Evolutionary conservation across 2,888 invertebrate species (phyloP).

Genomic region (Ryuthela nishihirai): DNA sequence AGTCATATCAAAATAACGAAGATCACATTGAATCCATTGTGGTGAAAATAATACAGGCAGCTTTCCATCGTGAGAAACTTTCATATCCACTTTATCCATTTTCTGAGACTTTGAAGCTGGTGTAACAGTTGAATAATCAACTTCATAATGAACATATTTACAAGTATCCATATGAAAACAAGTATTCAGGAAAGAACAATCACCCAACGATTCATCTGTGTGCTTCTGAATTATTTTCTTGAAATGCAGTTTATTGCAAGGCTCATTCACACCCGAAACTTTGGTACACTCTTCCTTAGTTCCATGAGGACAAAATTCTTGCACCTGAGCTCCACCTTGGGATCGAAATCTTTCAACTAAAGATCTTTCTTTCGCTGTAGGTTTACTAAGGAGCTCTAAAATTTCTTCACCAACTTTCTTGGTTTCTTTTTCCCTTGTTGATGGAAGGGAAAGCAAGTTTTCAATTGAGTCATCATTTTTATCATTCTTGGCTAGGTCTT

Average conservation of each 20-base stretch:
- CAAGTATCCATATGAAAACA: conserved; percentile 99
- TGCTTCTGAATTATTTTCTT: conserved; percentile 94
- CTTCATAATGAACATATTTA: conserved; percentile 96
- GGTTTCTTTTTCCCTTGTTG: conserved; percentile 90
- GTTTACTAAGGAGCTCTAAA: conserved; percentile 84
- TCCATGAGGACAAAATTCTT: conserved; percentile 94
- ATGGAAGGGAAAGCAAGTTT: conserved; percentile 84
- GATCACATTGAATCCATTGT: conserved; percentile 96
- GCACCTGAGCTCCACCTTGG: conserved; percentile 69
- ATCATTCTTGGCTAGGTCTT: conserved; percentile 40
- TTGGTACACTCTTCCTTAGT: conserved; percentile 79
- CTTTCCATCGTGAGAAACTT: conserved; percentile 22
- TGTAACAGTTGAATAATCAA: conserved; percentile 59
- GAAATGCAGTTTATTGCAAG: conserved; percentile 89
- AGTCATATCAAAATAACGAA: conserved; percentile 85
- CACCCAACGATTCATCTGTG: conserved; percentile 90
- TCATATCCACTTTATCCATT: conserved; percentile 17
- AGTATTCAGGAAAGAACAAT: conserved; percentile 96
- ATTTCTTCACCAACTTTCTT: conserved; percentile 96
- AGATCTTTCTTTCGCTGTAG: conserved; percentile 92
- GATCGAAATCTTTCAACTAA: conserved; percentile 94
- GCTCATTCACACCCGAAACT: conserved; percentile 53
- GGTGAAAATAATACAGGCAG: conserved; percentile 65
- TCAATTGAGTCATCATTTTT: conserved; percentile 50
- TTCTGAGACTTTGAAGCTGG: conserved; percentile 20